Evolutionary conservation across 1,140 invertebrate species (phyloP).

Genomic region (Aporrectodea caliginosa): DNA sequence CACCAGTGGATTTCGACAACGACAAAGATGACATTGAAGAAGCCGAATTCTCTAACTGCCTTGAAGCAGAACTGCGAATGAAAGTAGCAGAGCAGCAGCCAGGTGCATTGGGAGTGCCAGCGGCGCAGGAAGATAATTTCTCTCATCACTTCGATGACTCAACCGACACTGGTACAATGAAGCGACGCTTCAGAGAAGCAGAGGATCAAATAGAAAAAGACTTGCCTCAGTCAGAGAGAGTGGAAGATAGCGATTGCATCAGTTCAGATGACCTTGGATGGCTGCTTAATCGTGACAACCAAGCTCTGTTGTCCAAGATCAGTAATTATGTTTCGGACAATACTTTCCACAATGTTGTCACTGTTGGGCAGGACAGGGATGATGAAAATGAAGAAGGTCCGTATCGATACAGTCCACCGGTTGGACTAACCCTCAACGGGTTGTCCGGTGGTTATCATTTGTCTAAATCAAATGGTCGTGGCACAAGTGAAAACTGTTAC

Average conservation of each 20-base stretch:
- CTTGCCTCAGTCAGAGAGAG: neutral
- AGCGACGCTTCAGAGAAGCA: neutral
- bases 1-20: constrained; percentile 12
- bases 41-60: constrained; percentile 6
- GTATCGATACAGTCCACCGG: neutral
- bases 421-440: neutral
- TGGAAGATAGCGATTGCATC: neutral
- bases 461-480: neutral
- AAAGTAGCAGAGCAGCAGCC: constrained; percentile 40
- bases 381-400: neutral
- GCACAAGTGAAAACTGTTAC: constrained; percentile 35
- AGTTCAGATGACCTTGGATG: neutral
- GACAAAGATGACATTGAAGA: constrained; percentile 18
- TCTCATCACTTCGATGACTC: neutral
- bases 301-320: neutral
- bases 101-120: constrained; percentile 4
- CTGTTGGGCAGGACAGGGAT: neutral
- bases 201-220: neutral
- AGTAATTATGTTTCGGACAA: neutral
- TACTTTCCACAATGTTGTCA: neutral
- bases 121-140: neutral
- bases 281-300: neutral
- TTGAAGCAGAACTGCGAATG: constrained; percentile 64
- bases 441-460: neutral
- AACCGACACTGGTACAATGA: constrained; percentile 27